Percentiles rank a stretch among this genome's conserved stretches.
Conservation (phyloP, 1,140 invertebrate genomes). For the Augochlora pura region DNA sequence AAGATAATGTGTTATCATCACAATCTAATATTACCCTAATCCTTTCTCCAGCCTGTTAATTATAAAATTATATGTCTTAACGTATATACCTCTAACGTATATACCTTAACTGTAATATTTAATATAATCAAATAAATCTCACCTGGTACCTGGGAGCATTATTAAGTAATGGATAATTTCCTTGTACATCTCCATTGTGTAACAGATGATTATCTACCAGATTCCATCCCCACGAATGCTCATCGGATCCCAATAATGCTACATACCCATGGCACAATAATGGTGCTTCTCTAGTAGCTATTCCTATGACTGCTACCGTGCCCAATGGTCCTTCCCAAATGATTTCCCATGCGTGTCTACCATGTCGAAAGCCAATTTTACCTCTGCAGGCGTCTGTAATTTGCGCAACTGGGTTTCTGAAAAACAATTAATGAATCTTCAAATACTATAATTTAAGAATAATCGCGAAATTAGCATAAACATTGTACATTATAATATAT, state of each 20-base stretch:
- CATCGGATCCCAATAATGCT: conserved; percentile 95
- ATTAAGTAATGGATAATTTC: conserved; percentile 96
- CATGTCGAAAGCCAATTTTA: conserved; percentile 96
- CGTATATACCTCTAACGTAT: too few relatives aligned
- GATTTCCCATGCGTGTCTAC: conserved; percentile 98
- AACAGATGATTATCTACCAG: conserved; percentile 98
- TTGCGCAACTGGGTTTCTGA: conserved; percentile 96
- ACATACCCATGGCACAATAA: conserved; percentile 96
- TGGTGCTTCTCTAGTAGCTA: conserved; percentile 96
- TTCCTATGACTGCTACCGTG: conserved; percentile 96
- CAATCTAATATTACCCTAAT: conserved; percentile 98
- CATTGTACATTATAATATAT: too few relatives aligned
- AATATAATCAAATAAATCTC: conserved; percentile 26
- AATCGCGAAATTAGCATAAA: too few relatives aligned
- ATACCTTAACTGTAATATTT: too few relatives aligned
- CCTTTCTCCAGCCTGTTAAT: conserved; percentile 94
- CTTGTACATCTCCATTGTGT: conserved; percentile 97
- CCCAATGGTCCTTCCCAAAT: conserved; percentile 99
- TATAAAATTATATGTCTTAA: conserved; percentile 32
- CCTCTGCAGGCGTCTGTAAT: conserved; percentile 98
- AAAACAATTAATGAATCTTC: conserved; percentile 11
- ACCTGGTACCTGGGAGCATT: conserved; percentile 99
- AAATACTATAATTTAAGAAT: background rate
- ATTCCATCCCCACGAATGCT: conserved; percentile 99
- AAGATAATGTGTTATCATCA: conserved; percentile 97